Base-by-base conservation (phyloP, 2,113 vertebrate genomes). In the Chitala chitala region DNA sequence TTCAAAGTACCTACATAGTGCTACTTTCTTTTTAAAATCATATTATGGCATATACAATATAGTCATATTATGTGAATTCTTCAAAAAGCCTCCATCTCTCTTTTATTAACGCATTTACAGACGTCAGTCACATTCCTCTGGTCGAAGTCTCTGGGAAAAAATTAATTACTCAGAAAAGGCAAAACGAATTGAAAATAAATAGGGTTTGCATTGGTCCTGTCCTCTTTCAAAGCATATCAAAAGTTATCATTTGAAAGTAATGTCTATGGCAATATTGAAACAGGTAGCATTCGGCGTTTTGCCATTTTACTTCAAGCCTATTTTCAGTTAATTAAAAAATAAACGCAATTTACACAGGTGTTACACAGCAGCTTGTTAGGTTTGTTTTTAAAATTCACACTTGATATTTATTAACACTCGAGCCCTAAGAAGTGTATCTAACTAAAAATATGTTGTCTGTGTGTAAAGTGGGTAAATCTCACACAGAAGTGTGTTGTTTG, bases 261-360 rank as follows among this genome's bases (percentile, higher is more conserved):
- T 29, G 65, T 55, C 36, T 75, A 44, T 72, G 42, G 70, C 56
- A 38, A 77, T 44, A 76, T 74, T 66, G 42, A 56, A 61, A 55
- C 26, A 22, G 54, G 33, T 29, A 40, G 5, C n/a, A 26, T 42
- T 76, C 58, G 12, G 38, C 29, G 40, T 58, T 46, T 72, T 71
- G 68, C 65, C 22, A 50, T 71, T 79, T 79, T 77, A 79, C 76
- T 79, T 71, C 71, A 79, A 74, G 56, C 42, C 24, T 0, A 73
- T 70, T 76, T 69, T 22, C 56, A 40, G 46, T 70, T 58, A 73
- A 75, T 76, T 76, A 73, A 73, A 78, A 66, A 44, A 20, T 13
- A 51, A 76, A 63, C 73, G 73, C 33, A 73, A 76, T 79, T 79
- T 55, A 20, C 29, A 24, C 51, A 69, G 71, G 73, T 53, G 40